A percentile compares a stretch with the other conserved stretches of the same genome.
These are phyloP conservation scores for Benitochromis conjunctus DNA, from an alignment of 2,113 vertebrate genomes.

Conservation along the genomic window DNA sequence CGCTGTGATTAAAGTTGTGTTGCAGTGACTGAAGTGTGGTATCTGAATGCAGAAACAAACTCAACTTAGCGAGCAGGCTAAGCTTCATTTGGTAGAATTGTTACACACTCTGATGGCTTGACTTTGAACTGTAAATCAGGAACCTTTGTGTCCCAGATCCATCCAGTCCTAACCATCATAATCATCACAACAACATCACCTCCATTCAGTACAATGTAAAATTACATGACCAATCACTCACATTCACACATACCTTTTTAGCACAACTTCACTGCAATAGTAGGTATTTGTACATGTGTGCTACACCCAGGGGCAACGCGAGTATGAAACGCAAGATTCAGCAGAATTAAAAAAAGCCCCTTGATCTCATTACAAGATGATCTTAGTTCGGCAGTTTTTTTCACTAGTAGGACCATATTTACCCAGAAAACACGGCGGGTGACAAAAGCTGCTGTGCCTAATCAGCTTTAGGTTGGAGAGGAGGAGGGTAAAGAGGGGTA, in stretches of 20 bases:
- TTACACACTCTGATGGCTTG: neutral
- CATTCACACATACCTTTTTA: neutral
- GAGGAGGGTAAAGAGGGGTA: neutral
- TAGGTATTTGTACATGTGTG: neutral
- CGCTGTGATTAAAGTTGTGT: neutral
- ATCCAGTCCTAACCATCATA: neutral
- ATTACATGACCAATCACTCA: neutral
- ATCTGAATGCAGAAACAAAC: neutral
- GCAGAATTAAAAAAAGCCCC: constrained; percentile 39
- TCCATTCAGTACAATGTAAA: neutral
- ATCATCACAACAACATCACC: neutral
- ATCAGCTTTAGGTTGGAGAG: constrained; percentile 55
- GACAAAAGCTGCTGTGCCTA: constrained; percentile 57
- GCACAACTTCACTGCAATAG: neutral
- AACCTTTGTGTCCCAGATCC: neutral
- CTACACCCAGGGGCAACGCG: constrained; percentile 28
- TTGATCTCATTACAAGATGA: constrained; percentile 62
- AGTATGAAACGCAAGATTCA: constrained; percentile 45
- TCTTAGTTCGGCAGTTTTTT: constrained; percentile 57
- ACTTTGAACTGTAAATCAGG: neutral
- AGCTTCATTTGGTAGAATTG: neutral
- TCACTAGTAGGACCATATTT: constrained; percentile 49
- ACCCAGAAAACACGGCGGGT: constrained; percentile 51
- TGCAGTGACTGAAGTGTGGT: neutral
- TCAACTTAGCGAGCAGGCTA: neutral